A percentile compares a stretch with the other conserved stretches of the same genome.
phyloP scores from a whole-genome alignment of 2,797 vertebrate genomes.

The Tamandua tetradactyla region DNA sequence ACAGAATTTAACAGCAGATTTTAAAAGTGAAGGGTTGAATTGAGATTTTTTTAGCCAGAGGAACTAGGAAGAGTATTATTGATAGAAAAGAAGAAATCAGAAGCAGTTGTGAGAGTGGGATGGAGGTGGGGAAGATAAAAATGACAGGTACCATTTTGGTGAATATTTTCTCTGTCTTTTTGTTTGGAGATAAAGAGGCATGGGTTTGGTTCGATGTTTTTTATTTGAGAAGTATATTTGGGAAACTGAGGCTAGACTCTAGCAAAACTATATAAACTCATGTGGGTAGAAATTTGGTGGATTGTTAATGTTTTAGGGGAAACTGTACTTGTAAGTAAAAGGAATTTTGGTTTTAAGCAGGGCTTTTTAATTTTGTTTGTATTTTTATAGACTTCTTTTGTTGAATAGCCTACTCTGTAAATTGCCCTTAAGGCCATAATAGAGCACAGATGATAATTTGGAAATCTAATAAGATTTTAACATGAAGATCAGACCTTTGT shows the following conservation, averaged over 20 bases:
- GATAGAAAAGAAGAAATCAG: constrained; percentile 6
- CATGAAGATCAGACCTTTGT: background rate
- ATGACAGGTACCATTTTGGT: background rate
- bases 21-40: background rate
- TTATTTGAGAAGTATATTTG: constrained; percentile 16
- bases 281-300: constrained; percentile 49
- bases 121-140: background rate
- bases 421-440: constrained; percentile 37
- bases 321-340: constrained; percentile 28
- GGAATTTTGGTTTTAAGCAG: constrained; percentile 24
- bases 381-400: constrained; percentile 51
- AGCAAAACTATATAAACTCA: background rate
- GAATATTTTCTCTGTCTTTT: constrained; percentile 13
- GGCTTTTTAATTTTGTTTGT: constrained; percentile 30
- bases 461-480: constrained; percentile 60
- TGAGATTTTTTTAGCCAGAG: constrained; percentile 49
- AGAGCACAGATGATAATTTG: constrained; percentile 35
- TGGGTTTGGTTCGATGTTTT: constrained; percentile 53
- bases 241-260: constrained; percentile 1
- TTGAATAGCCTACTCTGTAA: constrained; percentile 36
- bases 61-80: background rate
- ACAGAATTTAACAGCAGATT: background rate
- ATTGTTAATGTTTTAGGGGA: background rate
- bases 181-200: background rate
- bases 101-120: background rate